A percentile compares a stretch with the other conserved stretches of the same genome.
Evolutionary conservation across 2,113 vertebrate species (phyloP).

Genomic region (Protomyctophum bolini): DNA sequence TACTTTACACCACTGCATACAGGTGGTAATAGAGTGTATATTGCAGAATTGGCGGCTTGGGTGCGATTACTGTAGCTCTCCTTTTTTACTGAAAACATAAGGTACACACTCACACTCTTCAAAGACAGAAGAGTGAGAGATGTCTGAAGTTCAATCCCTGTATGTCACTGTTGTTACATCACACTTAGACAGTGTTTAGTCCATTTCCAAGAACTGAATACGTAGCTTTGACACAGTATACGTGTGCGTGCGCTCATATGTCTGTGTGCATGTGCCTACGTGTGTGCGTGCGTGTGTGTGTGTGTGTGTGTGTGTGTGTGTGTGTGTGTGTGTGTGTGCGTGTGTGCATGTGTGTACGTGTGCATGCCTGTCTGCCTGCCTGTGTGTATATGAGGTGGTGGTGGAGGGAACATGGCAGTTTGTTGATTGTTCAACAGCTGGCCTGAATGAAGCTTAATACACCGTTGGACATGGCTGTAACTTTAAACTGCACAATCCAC

Average conservation of each 20-base stretch:
- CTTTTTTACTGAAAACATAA: not conserved
- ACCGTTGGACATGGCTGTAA: too few relatives aligned
- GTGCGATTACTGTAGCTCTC: not conserved
- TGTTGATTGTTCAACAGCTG: too few relatives aligned
- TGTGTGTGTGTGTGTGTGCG: too few relatives aligned
- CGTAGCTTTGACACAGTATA: not conserved
- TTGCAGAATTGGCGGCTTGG: not conserved
- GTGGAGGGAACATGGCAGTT: too few relatives aligned
- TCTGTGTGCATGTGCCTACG: not conserved
- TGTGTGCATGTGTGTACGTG: not conserved
- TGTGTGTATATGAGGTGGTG: slow-evolving; percentile 29
- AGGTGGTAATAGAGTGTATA: not conserved
- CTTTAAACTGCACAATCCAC: too few relatives aligned
- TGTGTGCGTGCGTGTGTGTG: not conserved
- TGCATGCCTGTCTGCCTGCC: not conserved
- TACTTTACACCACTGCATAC: not conserved
- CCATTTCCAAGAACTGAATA: not conserved
- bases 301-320: not conserved
- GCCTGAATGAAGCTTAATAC: too few relatives aligned
- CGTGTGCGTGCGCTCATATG: not conserved
- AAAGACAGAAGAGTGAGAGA: not conserved
- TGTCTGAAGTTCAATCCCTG: not conserved
- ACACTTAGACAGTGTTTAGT: not conserved
- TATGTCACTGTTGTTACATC: not conserved
- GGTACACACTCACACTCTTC: not conserved